These are phyloP conservation scores for Ceyx cyanopectus DNA, from an alignment of 2,113 vertebrate species.

Conservation along the genomic window DNA sequence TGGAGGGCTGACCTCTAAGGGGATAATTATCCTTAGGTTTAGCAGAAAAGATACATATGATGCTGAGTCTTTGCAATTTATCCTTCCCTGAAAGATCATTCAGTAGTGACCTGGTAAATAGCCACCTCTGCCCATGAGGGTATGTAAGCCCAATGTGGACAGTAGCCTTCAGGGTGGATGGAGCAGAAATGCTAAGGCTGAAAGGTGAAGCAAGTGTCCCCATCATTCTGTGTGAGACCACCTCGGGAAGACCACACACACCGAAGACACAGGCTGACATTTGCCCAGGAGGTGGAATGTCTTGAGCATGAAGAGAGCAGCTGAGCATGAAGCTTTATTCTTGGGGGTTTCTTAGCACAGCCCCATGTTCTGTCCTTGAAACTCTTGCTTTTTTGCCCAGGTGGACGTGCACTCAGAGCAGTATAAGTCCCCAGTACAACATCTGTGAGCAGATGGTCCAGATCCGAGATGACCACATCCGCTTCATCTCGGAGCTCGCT, in stretches of 20 bases:
- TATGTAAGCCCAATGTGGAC: slow-evolving; percentile 13
- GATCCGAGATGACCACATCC: slow-evolving; percentile 98
- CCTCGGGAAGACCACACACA: not conserved
- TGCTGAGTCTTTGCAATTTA: not conserved
- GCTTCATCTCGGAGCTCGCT: slow-evolving; percentile 98
- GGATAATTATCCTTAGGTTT: not conserved
- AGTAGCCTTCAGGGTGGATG: not conserved
- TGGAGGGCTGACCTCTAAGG: not conserved
- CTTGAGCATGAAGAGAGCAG: not conserved
- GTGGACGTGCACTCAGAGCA: slow-evolving; percentile 99
- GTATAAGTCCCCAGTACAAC: slow-evolving; percentile 98
- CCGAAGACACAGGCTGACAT: not conserved
- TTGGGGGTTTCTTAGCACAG: not conserved
- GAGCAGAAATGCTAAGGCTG: not conserved
- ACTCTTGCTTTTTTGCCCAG: slow-evolving; percentile 74
- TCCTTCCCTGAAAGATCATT: not conserved
- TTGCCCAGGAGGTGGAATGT: not conserved
- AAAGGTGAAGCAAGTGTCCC: not conserved
- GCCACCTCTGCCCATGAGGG: not conserved
- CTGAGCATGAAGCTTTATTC: not conserved
- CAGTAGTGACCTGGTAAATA: not conserved
- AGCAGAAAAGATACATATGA: not conserved
- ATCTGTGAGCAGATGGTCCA: slow-evolving; percentile 99
- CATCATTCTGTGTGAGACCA: not conserved
- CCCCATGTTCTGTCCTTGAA: not conserved